phyloP scores from a whole-genome alignment of 2,888 invertebrate genomes.

The Trachelus stipa region DNA sequence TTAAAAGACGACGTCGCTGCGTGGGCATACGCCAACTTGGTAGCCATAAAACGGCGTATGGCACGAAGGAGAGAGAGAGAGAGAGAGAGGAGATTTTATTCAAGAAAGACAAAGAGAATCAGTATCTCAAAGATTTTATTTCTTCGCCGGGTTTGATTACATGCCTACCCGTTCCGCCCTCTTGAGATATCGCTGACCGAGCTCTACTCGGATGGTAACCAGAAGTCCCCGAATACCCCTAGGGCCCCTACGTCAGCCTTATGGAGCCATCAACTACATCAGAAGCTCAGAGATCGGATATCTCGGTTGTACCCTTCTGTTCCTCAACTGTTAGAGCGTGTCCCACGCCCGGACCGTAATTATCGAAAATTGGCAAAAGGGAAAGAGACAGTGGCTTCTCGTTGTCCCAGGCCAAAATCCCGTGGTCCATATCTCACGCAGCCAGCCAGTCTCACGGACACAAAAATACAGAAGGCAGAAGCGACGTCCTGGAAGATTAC shows the following conservation, averaged over 20 bases:
- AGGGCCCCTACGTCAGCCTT: neutral
- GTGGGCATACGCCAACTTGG: neutral
- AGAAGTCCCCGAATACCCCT: too few species aligned
- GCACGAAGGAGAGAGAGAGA: neutral
- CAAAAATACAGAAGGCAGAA: too few species aligned
- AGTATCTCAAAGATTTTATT: constrained; percentile 14
- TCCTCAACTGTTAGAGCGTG: neutral
- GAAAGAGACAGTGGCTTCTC: neutral
- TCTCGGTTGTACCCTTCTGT: constrained; percentile 3
- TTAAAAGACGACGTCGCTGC: constrained; percentile 2
- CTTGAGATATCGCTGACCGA: constrained; percentile 32
- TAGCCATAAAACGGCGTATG: too few species aligned
- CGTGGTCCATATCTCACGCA: too few species aligned
- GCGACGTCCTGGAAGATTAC: too few species aligned
- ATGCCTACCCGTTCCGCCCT: constrained; percentile 22
- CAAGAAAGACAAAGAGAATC: too few species aligned
- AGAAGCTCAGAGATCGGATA: neutral
- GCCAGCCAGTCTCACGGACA: too few species aligned
- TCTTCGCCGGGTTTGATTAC: constrained; percentile 35
- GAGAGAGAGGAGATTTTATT: constrained; percentile 22
- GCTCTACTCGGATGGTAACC: neutral
- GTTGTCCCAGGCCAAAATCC: too few species aligned
- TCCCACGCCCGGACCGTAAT: neutral
- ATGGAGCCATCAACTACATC: constrained; percentile 19
- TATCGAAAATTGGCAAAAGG: neutral